A percentile compares a stretch with the other conserved stretches of the same genome.
Evolutionary conservation across 1,140 invertebrate genomes (phyloP).

Genomic region (Ylistrum balloti): DNA sequence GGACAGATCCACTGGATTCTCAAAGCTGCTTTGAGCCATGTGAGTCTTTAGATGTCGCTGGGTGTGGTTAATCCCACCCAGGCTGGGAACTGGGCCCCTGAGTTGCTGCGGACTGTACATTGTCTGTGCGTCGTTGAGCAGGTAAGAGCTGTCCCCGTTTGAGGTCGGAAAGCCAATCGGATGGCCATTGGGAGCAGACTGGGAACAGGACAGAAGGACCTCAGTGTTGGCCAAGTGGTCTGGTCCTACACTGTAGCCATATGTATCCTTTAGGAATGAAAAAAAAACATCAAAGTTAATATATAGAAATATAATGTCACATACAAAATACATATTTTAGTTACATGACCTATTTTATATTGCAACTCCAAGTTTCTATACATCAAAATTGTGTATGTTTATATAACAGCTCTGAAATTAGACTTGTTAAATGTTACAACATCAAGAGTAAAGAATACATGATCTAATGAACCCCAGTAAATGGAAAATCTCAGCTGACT

Average conservation of each 20-base stretch:
- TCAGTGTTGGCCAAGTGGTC: constrained; percentile 31
- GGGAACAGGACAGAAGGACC: constrained; percentile 50
- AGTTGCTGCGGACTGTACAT: constrained; percentile 62
- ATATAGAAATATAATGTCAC: too few species aligned
- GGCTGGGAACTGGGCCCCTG: constrained; percentile 41
- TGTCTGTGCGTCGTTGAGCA: constrained; percentile 45
- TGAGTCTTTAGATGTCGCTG: constrained; percentile 67
- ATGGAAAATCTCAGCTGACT: too few species aligned
- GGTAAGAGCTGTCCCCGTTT: constrained; percentile 47
- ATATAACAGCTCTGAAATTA: too few species aligned
- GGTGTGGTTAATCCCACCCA: constrained; percentile 41
- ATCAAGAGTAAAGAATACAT: too few species aligned
- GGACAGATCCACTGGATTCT: constrained; percentile 76
- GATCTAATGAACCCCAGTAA: too few species aligned
- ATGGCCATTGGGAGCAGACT: constrained; percentile 45
- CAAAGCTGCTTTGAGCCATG: constrained; percentile 67
- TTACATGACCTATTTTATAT: too few species aligned
- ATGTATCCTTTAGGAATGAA: constrained; percentile 14
- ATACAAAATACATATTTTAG: too few species aligned
- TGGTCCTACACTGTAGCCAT: constrained; percentile 52
- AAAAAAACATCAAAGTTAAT: too few species aligned
- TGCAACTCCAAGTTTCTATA: too few species aligned
- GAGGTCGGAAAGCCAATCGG: constrained; percentile 43
- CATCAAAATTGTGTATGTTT: too few species aligned
- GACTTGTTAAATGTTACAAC: too few species aligned